phyloP scores from a whole-genome alignment of 2,113 vertebrate genomes.

The Callithrix jacchus region DNA sequence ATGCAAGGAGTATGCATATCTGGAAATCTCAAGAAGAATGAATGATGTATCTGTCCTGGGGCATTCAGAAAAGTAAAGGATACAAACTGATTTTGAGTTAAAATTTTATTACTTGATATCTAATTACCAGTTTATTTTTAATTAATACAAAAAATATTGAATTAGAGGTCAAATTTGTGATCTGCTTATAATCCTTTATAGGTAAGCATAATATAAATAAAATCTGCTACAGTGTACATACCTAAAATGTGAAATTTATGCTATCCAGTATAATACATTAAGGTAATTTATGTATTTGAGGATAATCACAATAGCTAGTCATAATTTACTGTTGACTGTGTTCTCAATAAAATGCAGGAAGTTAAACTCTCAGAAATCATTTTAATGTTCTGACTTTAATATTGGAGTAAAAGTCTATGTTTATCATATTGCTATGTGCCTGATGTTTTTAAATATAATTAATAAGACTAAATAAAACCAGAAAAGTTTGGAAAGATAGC shows the following conservation, averaged over 20 bases:
- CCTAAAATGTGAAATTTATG: not conserved
- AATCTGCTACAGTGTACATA: not conserved
- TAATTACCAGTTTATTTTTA: not conserved
- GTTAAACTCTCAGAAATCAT: constrained; percentile 75
- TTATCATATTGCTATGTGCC: constrained; percentile 22
- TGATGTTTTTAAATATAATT: constrained; percentile 60
- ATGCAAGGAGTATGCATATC: not conserved
- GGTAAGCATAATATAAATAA: not conserved
- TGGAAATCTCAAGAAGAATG: not conserved
- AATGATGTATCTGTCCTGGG: not conserved
- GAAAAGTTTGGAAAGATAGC: not conserved
- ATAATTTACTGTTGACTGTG: constrained; percentile 37
- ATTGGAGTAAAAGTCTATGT: constrained; percentile 37
- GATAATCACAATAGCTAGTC: not conserved
- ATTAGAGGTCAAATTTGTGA: not conserved
- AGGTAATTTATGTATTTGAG: not conserved
- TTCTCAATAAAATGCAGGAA: constrained; percentile 68
- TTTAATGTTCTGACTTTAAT: constrained; percentile 65
- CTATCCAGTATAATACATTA: not conserved
- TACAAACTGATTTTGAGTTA: not conserved
- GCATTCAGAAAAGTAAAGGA: not conserved
- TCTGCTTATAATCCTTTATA: not conserved
- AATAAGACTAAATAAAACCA: constrained; percentile 45
- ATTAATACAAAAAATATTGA: not conserved
- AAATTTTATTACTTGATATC: not conserved